Conservation (phyloP, 1,140 invertebrate species). For the Leptinotarsa texana region DNA sequence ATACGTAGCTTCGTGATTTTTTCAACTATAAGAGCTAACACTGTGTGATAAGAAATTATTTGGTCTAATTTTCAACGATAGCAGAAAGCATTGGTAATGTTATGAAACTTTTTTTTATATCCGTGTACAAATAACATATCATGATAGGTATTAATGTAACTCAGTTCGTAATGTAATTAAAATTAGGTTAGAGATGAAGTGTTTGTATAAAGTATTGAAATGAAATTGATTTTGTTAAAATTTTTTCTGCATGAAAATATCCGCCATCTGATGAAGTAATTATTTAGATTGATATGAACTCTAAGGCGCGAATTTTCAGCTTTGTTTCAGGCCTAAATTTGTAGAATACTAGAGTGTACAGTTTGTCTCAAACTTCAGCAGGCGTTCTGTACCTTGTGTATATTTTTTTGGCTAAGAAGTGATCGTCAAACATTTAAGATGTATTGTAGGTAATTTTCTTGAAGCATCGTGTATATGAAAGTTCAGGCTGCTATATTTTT, state of each 20-base stretch:
- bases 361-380: neutral
- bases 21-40: neutral
- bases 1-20: no score
- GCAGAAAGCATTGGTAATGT: neutral
- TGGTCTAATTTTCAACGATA: no score
- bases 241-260: neutral
- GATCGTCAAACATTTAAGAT: neutral
- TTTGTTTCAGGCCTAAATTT: slow-evolving; percentile 6
- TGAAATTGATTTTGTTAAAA: neutral
- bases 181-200: neutral
- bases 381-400: neutral
- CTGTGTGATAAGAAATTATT: neutral
- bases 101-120: slow-evolving; percentile 11
- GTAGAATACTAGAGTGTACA: neutral
- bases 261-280: neutral
- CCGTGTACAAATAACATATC: slow-evolving; percentile 23
- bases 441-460: neutral
- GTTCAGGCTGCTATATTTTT: neutral
- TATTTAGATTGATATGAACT: neutral
- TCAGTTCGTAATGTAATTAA: neutral
- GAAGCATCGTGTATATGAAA: neutral
- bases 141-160: slow-evolving; percentile 15
- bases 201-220: neutral
- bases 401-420: neutral
- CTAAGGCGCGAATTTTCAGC: neutral